phyloP scores from a whole-genome alignment of 2,888 invertebrate species.

The Rhabditoides inermis region DNA sequence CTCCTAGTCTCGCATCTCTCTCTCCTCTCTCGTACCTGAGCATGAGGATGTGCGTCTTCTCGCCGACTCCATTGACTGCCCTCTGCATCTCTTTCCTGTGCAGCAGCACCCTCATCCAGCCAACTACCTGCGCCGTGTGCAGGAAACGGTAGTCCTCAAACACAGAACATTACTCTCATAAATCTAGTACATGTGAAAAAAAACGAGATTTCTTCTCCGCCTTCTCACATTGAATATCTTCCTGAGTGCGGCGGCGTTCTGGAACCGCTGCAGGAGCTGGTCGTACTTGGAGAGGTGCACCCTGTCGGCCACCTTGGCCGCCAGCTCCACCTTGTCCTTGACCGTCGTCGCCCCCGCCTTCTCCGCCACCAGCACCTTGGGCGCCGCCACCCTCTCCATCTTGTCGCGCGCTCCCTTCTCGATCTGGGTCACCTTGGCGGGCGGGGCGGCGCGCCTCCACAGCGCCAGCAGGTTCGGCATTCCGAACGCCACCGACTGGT shows the following conservation, averaged over 20 bases:
- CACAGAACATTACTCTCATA: too few relatives aligned
- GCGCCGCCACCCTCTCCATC: slow-evolving; percentile 15
- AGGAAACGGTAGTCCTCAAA: too few relatives aligned
- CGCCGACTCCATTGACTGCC: too few relatives aligned
- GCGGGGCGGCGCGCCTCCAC: slow-evolving; percentile 61
- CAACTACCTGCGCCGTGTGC: too few relatives aligned
- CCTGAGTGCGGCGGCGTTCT: slow-evolving; percentile 73
- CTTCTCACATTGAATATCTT: slow-evolving; percentile 59
- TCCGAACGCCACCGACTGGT: slow-evolving; percentile 79
- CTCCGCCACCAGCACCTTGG: slow-evolving; percentile 10
- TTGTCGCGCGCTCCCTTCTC: slow-evolving; percentile 11
- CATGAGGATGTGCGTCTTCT: too few relatives aligned
- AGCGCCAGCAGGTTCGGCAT: slow-evolving; percentile 80
- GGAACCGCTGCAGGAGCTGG: slow-evolving; percentile 68
- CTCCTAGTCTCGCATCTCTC: too few relatives aligned
- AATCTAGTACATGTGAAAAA: too few relatives aligned
- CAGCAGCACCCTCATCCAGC: too few relatives aligned
- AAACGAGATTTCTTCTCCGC: too few relatives aligned
- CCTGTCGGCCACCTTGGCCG: slow-evolving; percentile 15
- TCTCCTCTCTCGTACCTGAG: too few relatives aligned
- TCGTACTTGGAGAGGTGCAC: slow-evolving; percentile 60
- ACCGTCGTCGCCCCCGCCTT: slow-evolving; percentile 9
- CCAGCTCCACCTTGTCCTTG: slow-evolving; percentile 11
- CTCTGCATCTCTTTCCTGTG: too few relatives aligned
- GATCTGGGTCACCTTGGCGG: too few relatives aligned